These are phyloP conservation scores for Microctenopoma stevenorrisi DNA, from an alignment of 2,797 vertebrate species.

Conservation along the genomic window DNA sequence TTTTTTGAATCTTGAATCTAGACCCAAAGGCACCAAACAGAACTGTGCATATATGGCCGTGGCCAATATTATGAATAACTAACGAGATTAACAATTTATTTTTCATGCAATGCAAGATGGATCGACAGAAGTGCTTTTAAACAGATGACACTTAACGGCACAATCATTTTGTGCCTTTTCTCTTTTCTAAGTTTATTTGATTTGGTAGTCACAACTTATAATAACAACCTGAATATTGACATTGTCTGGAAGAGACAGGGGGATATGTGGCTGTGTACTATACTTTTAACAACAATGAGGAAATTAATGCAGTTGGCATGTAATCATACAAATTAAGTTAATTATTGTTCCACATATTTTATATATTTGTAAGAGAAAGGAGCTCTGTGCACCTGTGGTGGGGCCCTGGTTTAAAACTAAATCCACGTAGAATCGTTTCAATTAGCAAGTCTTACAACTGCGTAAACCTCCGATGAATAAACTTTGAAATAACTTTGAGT, in stretches of 20 bases:
- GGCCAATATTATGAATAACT: not conserved
- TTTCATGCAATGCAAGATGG: not conserved
- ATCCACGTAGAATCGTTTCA: not conserved
- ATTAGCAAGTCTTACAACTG: not conserved
- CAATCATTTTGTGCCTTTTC: no score
- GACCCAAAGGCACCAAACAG: not conserved
- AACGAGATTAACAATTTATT: not conserved
- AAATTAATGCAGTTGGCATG: not conserved
- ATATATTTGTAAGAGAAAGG: not conserved
- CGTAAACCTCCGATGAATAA: not conserved
- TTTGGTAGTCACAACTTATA: not conserved
- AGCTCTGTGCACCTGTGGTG: not conserved
- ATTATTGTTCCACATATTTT: constrained; percentile 1
- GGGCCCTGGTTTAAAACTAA: not conserved
- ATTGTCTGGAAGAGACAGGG: not conserved
- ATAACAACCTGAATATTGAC: not conserved
- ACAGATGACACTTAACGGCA: not conserved
- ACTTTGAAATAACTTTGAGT: not conserved
- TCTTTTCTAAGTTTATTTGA: no score
- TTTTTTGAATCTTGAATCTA: not conserved
- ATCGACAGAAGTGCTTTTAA: not conserved
- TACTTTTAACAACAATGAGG: not conserved
- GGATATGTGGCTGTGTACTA: not conserved
- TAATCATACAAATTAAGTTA: not conserved
- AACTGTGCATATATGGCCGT: not conserved